These are phyloP conservation scores for Spicauda simplicius DNA, from an alignment of 2,888 invertebrate genomes.

Conservation along the genomic window DNA sequence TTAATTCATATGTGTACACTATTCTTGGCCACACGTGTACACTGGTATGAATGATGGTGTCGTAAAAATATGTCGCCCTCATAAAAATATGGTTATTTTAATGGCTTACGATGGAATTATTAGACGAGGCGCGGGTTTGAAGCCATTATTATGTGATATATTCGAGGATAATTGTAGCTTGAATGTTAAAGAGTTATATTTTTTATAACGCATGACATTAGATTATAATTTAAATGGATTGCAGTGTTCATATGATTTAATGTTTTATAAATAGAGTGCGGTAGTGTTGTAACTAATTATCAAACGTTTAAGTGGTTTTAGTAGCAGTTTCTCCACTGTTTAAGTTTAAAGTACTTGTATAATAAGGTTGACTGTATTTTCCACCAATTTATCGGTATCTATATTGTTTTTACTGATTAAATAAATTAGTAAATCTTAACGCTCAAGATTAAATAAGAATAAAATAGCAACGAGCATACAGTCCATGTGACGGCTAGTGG, in stretches of 20 bases:
- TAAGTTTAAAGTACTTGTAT: too few species aligned
- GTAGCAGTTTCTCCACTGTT: too few species aligned
- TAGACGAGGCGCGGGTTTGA: slow-evolving; percentile 37
- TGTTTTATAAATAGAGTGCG: slow-evolving; percentile 20
- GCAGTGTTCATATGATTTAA: slow-evolving; percentile 36
- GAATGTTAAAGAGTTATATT: slow-evolving; percentile 27
- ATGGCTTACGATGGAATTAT: slow-evolving; percentile 42
- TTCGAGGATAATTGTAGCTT: slow-evolving; percentile 39
- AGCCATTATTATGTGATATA: slow-evolving; percentile 38
- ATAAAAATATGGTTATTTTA: slow-evolving; percentile 44
- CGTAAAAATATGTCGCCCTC: slow-evolving; percentile 46
- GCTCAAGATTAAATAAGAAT: too few species aligned
- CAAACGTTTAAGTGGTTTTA: too few species aligned
- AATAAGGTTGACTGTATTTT: too few species aligned
- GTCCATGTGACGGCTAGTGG: too few species aligned
- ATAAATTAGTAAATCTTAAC: too few species aligned
- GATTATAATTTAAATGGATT: slow-evolving; percentile 26
- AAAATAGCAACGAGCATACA: too few species aligned
- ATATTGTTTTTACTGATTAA: too few species aligned
- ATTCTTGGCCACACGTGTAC: slow-evolving; percentile 27
- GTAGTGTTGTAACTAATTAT: background rate
- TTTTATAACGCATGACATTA: slow-evolving; percentile 29
- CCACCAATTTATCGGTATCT: too few species aligned
- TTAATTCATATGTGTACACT: slow-evolving; percentile 1
- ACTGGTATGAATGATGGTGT: slow-evolving; percentile 38